Conservation (phyloP, 2,113 vertebrate genomes). For the Lethenteron reissneri region DNA sequence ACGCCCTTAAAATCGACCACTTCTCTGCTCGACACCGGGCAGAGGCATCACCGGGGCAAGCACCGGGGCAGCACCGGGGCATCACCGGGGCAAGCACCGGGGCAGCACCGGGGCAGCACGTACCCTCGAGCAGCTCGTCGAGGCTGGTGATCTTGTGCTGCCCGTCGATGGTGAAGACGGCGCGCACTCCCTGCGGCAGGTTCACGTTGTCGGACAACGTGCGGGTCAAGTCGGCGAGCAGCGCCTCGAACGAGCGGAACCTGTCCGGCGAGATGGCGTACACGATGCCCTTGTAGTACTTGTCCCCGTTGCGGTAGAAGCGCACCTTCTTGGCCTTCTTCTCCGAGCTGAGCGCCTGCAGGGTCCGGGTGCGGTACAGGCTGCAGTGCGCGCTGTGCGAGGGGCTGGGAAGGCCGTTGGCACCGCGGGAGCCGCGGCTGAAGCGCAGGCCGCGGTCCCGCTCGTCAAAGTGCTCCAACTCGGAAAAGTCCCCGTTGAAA, state of each 20-base stretch:
- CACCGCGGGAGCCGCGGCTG: constrained; percentile 43
- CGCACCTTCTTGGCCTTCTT: constrained; percentile 95
- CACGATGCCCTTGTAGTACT: constrained; percentile 91
- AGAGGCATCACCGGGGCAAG: too few relatives aligned
- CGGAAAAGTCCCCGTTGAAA: constrained; percentile 42
- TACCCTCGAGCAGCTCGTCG: constrained; percentile 85
- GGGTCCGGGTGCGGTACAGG: constrained; percentile 77
- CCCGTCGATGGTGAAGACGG: constrained; percentile 73
- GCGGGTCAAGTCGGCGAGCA: constrained; percentile 82
- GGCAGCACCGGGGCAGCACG: constrained; percentile 14
- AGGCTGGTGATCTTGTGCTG: constrained; percentile 46
- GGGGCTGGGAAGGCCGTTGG: constrained; percentile 75
- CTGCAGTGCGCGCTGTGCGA: constrained; percentile 98
- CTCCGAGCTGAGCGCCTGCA: constrained; percentile 70
- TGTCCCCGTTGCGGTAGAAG: constrained; percentile 92
- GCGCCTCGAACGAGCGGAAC: constrained; percentile 69
- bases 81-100: neutral
- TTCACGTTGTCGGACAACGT: constrained; percentile 86
- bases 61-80: neutral
- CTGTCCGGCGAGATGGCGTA: constrained; percentile 86
- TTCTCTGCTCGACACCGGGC: too few relatives aligned
- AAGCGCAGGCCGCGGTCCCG: constrained; percentile 77
- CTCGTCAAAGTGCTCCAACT: constrained; percentile 93
- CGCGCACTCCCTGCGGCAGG: constrained; percentile 80
- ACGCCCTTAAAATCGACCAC: too few relatives aligned